Percentiles rank a stretch among this genome's conserved stretches.
Evolutionary conservation across 2,113 vertebrate species (phyloP).

Genomic region (Pycnonotus jocosus): DNA sequence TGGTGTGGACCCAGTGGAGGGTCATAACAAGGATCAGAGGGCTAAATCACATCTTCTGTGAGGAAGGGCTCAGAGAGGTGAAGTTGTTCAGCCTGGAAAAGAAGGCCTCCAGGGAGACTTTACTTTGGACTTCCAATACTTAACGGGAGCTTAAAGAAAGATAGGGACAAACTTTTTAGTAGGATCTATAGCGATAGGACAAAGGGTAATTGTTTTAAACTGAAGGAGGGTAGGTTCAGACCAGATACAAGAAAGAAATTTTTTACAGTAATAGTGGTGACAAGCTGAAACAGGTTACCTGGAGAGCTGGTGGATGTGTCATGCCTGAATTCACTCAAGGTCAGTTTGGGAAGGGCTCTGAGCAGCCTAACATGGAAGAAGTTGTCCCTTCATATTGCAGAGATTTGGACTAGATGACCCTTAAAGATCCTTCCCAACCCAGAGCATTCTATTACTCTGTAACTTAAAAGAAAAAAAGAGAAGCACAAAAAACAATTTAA

Average conservation of each 20-base stretch:
- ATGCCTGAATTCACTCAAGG: not conserved
- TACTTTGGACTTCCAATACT: not conserved
- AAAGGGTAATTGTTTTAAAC: not conserved
- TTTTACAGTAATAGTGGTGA: not conserved
- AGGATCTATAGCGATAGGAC: not conserved
- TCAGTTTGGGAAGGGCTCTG: rapidly evolving
- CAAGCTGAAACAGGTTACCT: not conserved
- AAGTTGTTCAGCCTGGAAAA: not conserved
- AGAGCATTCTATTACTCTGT: not conserved
- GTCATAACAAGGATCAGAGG: not conserved
- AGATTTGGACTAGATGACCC: not conserved
- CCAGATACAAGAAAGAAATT: not conserved
- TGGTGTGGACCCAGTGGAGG: not conserved
- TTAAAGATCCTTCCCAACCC: not conserved
- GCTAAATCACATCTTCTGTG: not conserved
- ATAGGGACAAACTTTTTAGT: not conserved
- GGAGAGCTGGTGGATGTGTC: not conserved
- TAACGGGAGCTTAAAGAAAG: not conserved
- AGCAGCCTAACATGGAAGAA: not conserved
- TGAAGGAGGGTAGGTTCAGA: not conserved
- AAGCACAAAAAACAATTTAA: not conserved
- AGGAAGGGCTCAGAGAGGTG: not conserved
- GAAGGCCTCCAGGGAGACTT: not conserved
- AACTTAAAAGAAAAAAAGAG: not conserved
- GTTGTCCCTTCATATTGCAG: not conserved